Conservation (phyloP, 2,888 invertebrate genomes). For the Dasypogon diadema region DNA sequence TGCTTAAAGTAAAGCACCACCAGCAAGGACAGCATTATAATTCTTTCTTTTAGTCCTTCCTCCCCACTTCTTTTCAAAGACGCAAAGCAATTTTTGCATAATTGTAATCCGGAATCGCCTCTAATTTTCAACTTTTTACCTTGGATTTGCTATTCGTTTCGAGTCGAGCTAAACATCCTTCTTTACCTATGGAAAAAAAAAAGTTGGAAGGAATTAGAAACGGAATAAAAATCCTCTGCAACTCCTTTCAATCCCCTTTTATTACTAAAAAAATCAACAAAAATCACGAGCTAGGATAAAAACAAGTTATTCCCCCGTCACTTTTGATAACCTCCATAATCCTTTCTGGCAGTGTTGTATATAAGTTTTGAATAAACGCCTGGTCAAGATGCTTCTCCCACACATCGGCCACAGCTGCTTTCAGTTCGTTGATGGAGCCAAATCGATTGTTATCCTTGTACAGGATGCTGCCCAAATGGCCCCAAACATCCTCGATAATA, state of each 20-base stretch:
- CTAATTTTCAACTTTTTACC: too few species aligned
- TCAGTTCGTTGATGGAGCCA: conserved; percentile 31
- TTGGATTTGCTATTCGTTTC: too few species aligned
- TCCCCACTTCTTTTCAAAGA: too few species aligned
- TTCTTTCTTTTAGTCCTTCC: too few species aligned
- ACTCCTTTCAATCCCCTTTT: neutral
- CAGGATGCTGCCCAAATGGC: conserved; percentile 25
- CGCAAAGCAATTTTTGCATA: too few species aligned
- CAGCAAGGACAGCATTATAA: too few species aligned
- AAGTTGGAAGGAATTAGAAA: neutral
- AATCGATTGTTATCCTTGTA: conserved; percentile 17
- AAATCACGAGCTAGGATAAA: conserved; percentile 36
- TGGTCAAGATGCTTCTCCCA: conserved; percentile 31
- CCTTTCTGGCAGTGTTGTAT: conserved; percentile 1
- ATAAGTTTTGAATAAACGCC: conserved; percentile 3
- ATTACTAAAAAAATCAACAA: conserved; percentile 33
- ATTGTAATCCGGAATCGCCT: too few species aligned
- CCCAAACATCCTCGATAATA: conserved; percentile 30
- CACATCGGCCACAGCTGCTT: conserved; percentile 8
- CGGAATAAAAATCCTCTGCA: neutral
- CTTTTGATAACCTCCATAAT: conserved; percentile 9
- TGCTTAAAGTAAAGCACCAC: too few species aligned
- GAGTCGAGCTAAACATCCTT: too few species aligned
- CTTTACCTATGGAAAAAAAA: too few species aligned
- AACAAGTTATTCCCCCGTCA: conserved; percentile 32